Percentiles rank a stretch among this genome's conserved stretches.
Conservation (phyloP, 2,888 invertebrate species). For the Heliconius sara region DNA sequence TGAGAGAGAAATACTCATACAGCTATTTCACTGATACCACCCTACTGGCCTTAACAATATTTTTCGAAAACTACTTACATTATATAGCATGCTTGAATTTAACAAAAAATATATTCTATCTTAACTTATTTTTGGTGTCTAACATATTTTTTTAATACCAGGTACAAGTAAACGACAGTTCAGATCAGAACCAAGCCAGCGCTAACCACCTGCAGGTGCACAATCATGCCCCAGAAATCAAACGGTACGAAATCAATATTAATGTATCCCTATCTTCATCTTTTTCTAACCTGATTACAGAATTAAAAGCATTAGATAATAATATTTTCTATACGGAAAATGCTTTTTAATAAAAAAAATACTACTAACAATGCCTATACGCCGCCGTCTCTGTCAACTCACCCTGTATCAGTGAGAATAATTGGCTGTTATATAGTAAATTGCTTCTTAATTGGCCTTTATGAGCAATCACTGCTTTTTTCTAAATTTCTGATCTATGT, state of each 20-base stretch:
- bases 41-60: too few species aligned
- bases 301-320: neutral
- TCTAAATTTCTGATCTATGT: constrained; percentile 6
- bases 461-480: neutral
- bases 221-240: constrained; percentile 62
- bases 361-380: constrained; percentile 1
- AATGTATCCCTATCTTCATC: neutral
- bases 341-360: neutral
- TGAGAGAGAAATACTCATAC: too few species aligned
- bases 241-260: constrained; percentile 58
- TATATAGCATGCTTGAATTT: too few species aligned
- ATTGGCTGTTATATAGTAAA: constrained; percentile 2
- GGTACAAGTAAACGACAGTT: constrained; percentile 58
- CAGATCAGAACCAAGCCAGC: constrained; percentile 47
- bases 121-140: neutral
- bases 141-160: neutral
- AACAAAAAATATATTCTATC: too few species aligned
- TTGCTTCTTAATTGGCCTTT: constrained; percentile 26
- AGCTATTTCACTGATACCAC: too few species aligned
- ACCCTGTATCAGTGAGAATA: constrained; percentile 16
- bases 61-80: too few species aligned
- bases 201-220: constrained; percentile 53
- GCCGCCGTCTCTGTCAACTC: constrained; percentile 5
- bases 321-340: neutral
- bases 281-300: neutral